These are phyloP conservation scores for Plecotus auritus DNA, from an alignment of 2,113 vertebrate species.

Conservation along the genomic window DNA sequence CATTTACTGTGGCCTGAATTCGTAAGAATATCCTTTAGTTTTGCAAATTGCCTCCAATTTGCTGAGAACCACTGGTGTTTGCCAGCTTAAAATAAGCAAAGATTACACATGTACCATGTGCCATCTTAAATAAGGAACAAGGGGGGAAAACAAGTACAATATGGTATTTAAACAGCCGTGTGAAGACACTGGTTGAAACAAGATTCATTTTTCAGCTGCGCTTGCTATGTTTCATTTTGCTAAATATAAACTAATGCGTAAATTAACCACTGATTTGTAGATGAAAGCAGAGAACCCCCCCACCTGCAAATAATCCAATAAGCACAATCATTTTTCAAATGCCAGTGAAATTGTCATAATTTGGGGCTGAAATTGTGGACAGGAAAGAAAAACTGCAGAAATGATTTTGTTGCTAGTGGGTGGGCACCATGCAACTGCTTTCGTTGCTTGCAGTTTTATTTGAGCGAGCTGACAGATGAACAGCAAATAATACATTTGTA, in stretches of 20 bases:
- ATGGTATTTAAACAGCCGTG: conserved; percentile 66
- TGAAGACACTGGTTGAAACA: conserved; percentile 61
- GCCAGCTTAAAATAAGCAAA: conserved; percentile 61
- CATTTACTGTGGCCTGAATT: conserved; percentile 41
- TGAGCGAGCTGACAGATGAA: conserved; percentile 51
- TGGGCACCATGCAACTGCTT: conserved; percentile 50
- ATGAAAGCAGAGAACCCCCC: conserved; percentile 73
- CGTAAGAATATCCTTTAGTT: conserved; percentile 61
- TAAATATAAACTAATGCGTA: conserved; percentile 75
- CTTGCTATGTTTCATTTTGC: conserved; percentile 77
- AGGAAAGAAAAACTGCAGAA: conserved; percentile 52
- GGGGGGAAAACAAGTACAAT: conserved; percentile 46
- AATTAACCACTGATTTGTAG: conserved; percentile 82
- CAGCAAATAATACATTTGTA: conserved; percentile 49
- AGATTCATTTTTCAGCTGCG: conserved; percentile 68
- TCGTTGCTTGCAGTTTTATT: conserved; percentile 70
- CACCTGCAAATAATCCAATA: conserved; percentile 79
- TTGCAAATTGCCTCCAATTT: conserved; percentile 54
- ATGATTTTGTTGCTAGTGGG: conserved; percentile 46
- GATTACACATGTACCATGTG: conserved; percentile 60
- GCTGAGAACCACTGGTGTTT: conserved; percentile 42
- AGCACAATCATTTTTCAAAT: conserved; percentile 73
- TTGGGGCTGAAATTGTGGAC: conserved; percentile 38
- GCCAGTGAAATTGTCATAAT: conserved; percentile 48
- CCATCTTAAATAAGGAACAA: conserved; percentile 57